Evolutionary conservation across 2,797 vertebrate species (phyloP), one percentile per base, ranked within the genome.

Genomic region (Sebastes dallii): DNA sequence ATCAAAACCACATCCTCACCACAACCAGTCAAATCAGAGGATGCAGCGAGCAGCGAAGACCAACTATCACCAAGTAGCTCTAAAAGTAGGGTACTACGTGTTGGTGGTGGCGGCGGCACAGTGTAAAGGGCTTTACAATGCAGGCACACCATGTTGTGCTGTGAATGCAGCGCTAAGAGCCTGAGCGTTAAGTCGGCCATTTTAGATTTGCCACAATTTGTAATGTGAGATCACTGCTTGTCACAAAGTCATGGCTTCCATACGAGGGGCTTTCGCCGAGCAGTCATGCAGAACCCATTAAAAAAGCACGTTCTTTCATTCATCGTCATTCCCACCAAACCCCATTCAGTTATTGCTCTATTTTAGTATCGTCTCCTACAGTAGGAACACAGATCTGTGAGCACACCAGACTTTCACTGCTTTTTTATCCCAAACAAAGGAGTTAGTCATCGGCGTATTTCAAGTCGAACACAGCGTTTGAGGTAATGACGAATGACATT

Each of bases 201-300:
- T 94, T 95, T 95, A 95, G 94, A 94, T 94, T 91, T 91, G 90
- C 91, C 93, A 91, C 92, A 88, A 91, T 94, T 89, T 92, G 91
- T 89, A 91, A 93, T 80, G 89, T 93, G 89, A 93, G 92, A 94
- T 93, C 91, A 94, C 66, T 36, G 92, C 81, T 92, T 88, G 93
- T 93, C 92, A 93, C 88, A 93, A 91, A 94, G 91, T 91, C 93
- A 94, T 88, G 91, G 92, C 93, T 87, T 92, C 90, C 73, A 62
- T 73, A 75, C 66, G 58, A 24, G 3, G 1, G 16, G 81, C 64
- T 60, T 42, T 66, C 13, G 32, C 27, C 1, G 10, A 73, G 81
- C 62, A 9, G 42, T 78, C 59, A 29, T 29, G 66, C 78, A 66
- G 73, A 86, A 71, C 11, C 4, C 46, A 22, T 72, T 22, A 1